These are phyloP conservation scores for Yponomeuta malinellus DNA, from an alignment of 2,888 invertebrate genomes.

Conservation along the genomic window DNA sequence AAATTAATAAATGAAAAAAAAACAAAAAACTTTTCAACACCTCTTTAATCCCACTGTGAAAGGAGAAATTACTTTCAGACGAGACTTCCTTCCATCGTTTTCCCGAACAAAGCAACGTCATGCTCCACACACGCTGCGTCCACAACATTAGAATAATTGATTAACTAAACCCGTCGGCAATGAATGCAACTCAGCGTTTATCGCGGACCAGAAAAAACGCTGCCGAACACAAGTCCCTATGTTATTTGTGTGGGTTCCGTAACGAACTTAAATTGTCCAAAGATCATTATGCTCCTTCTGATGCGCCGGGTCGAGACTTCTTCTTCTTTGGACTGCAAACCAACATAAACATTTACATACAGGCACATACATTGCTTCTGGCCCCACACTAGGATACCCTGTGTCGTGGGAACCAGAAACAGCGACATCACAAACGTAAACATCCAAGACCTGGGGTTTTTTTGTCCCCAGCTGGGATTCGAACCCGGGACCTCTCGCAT, in stretches of 20 bases:
- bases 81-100: neutral
- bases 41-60: neutral
- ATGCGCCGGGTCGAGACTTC: no score
- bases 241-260: neutral
- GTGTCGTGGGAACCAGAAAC: no score
- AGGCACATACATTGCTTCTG: no score
- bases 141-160: constrained; percentile 74
- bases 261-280: neutral
- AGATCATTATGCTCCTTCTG: neutral
- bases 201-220: constrained; percentile 35
- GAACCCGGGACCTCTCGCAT: no score
- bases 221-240: neutral
- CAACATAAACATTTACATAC: no score
- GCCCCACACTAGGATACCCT: no score
- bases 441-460: no score
- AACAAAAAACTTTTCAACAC: neutral
- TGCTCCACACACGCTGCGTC: constrained; percentile 35
- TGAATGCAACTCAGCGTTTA: constrained; percentile 71
- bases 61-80: neutral
- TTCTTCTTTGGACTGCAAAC: no score
- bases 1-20: no score
- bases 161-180: constrained; percentile 73
- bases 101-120: constrained; percentile 18
- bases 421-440: no score
- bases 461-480: no score